Conservation (phyloP, 2,888 invertebrate genomes). For the Eueremaeus valkanovi region DNA sequence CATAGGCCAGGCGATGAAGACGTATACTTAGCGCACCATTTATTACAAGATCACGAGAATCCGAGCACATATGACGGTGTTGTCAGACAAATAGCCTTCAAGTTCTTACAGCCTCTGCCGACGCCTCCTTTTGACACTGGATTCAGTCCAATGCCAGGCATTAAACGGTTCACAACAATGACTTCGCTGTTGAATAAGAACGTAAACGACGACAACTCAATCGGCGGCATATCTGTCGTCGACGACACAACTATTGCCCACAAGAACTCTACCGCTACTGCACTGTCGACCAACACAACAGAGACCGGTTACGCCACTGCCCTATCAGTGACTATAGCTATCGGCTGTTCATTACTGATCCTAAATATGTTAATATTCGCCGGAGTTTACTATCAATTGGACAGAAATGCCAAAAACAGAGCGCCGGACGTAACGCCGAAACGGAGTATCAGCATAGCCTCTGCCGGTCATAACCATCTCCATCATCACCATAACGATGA, state of each 20-base stretch:
- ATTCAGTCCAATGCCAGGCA: background rate
- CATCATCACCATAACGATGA: conserved; percentile 2
- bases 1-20: conserved; percentile 65
- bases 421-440: background rate
- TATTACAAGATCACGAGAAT: conserved; percentile 75
- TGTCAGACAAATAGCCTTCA: conserved; percentile 56
- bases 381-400: conserved; percentile 80
- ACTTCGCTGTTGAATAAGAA: background rate
- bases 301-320: conserved; percentile 70
- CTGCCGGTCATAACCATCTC: background rate
- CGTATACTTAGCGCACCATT: conserved; percentile 71
- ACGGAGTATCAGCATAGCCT: background rate
- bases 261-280: conserved; percentile 2
- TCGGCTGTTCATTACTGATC: conserved; percentile 82
- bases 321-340: conserved; percentile 81
- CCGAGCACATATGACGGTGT: conserved; percentile 82
- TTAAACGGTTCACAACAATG: background rate
- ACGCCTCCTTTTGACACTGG: background rate
- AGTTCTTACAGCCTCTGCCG: conserved; percentile 34
- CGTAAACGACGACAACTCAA: background rate
- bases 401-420: conserved; percentile 44
- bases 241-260: background rate
- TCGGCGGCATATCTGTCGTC: conserved; percentile 3
- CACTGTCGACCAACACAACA: background rate
- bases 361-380: conserved; percentile 89